phyloP scores from a whole-genome alignment of 2,113 vertebrate genomes.

The Chauna torquata region DNA sequence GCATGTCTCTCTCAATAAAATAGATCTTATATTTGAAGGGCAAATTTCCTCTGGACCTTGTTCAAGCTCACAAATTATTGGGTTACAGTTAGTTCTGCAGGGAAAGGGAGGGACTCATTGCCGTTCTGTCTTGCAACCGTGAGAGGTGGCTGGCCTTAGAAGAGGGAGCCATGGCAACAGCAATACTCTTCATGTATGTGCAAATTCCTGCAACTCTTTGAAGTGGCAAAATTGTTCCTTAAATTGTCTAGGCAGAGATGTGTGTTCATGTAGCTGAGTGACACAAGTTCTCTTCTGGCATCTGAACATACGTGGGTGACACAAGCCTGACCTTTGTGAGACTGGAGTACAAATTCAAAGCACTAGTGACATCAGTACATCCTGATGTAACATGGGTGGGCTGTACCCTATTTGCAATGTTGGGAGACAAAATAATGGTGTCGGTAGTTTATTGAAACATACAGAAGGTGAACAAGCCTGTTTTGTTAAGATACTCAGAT shows the following conservation, averaged over 20 bases:
- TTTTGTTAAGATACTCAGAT: neutral
- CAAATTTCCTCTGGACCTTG: neutral
- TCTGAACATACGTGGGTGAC: rapidly evolving
- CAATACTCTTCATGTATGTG: neutral
- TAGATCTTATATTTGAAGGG: neutral
- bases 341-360: neutral
- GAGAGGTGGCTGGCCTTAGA: neutral
- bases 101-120: neutral
- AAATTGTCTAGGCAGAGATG: neutral
- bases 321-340: neutral
- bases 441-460: neutral
- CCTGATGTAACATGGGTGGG: neutral
- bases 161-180: neutral
- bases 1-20: neutral
- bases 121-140: neutral
- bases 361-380: rapidly evolving
- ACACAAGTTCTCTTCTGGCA: neutral
- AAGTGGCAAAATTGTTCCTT: neutral
- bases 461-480: neutral
- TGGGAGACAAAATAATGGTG: neutral
- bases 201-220: neutral
- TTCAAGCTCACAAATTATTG: neutral
- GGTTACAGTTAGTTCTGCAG: neutral
- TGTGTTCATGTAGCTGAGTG: neutral
- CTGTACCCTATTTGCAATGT: neutral